Conservation (phyloP, 64 coral and sea anemone species). For the Stichodactyla mertensii region DNA sequence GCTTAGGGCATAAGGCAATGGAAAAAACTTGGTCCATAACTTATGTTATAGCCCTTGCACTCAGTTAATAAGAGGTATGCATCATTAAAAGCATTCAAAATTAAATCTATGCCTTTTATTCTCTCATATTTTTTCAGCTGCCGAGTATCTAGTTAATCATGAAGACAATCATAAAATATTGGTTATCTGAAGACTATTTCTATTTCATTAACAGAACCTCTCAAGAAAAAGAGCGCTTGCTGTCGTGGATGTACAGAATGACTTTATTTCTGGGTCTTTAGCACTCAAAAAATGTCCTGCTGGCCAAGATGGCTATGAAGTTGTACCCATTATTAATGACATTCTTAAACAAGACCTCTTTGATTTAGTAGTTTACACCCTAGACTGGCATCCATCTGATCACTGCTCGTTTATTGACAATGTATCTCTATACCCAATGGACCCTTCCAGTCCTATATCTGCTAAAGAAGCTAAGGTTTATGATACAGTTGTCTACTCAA, state of each 20-base stretch:
- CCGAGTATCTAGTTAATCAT: too few species aligned
- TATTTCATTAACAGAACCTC: neutral
- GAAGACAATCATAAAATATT: too few species aligned
- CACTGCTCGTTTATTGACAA: conserved; percentile 89
- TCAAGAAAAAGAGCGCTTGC: conserved; percentile 40
- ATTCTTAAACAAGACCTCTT: conserved; percentile 53
- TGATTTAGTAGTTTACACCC: conserved; percentile 58
- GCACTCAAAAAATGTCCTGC: conserved; percentile 64
- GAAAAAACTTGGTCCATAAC: too few species aligned
- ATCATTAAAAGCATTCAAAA: too few species aligned
- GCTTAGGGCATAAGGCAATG: too few species aligned
- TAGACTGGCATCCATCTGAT: conserved; percentile 82
- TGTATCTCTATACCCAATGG: conserved; percentile 64
- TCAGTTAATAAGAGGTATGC: too few species aligned
- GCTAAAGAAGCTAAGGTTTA: conserved; percentile 57
- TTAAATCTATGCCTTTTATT: too few species aligned
- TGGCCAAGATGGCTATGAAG: conserved; percentile 60
- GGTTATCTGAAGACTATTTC: too few species aligned
- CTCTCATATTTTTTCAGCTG: too few species aligned
- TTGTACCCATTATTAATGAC: conserved; percentile 63
- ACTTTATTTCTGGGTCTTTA: conserved; percentile 86
- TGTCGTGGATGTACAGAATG: conserved; percentile 87
- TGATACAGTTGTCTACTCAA: conserved; percentile 71
- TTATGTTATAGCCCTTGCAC: too few species aligned
- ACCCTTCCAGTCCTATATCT: conserved; percentile 49